Conservation (phyloP, 2,113 vertebrate genomes). For the Vimba vimba region DNA sequence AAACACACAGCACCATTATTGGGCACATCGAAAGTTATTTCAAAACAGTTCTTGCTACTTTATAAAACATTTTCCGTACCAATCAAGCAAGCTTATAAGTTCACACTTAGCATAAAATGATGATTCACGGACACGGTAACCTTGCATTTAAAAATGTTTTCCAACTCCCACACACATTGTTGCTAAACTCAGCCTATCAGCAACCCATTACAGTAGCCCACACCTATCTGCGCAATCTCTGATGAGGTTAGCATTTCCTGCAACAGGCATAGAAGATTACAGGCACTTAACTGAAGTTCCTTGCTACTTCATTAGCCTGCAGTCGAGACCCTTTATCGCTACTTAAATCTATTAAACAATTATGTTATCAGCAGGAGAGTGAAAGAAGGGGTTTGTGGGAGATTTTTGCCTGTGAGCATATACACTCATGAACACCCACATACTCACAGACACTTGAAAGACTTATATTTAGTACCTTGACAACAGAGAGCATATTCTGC, state of each 20-base stretch:
- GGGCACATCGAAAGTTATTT: not conserved
- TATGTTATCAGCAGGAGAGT: conserved; percentile 55
- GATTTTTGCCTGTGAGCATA: not conserved
- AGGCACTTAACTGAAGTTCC: conserved; percentile 48
- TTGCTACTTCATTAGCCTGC: conserved; percentile 52
- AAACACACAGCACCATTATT: not conserved
- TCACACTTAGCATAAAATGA: not conserved
- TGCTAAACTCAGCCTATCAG: conserved; percentile 16
- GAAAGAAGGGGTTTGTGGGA: conserved; percentile 23
- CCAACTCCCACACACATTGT: not conserved
- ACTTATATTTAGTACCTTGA: conserved; percentile 28
- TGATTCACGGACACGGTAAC: conserved; percentile 9
- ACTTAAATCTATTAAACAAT: conserved; percentile 62
- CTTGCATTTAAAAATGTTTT: not conserved
- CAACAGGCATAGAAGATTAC: conserved; percentile 48
- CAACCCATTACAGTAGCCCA: not conserved
- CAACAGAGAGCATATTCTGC: conserved; percentile 18
- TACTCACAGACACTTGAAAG: conserved; percentile 13
- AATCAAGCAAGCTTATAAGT: not conserved
- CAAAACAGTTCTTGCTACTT: not conserved
- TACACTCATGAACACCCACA: conserved; percentile 7
- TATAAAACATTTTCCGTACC: not conserved
- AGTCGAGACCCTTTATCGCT: conserved; percentile 53
- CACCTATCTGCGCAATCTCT: not conserved
- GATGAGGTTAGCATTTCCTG: conserved; percentile 34